Percentiles rank a stretch among this genome's conserved stretches.
phyloP scores from a whole-genome alignment of 1,140 invertebrate genomes.

The Pseudoatta argentina region DNA sequence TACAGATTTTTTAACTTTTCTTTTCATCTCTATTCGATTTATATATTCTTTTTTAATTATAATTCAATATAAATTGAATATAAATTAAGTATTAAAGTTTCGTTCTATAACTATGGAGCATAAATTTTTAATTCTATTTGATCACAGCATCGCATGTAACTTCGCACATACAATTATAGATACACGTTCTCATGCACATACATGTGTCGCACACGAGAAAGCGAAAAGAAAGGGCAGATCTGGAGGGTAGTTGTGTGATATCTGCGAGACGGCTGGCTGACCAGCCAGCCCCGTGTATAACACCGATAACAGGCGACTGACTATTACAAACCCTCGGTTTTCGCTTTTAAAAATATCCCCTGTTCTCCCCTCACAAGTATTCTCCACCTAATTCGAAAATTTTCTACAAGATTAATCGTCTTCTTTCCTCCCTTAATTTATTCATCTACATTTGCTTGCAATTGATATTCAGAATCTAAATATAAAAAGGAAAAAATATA shows the following conservation, averaged over 20 bases:
- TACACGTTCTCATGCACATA: not conserved
- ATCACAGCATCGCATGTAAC: not conserved
- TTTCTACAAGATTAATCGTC: not conserved
- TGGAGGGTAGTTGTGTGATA: slow-evolving; percentile 70
- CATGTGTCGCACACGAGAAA: not conserved
- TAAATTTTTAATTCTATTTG: not conserved
- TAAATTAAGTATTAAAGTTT: not conserved
- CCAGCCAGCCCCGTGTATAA: slow-evolving; percentile 71
- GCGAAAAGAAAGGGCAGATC: slow-evolving; percentile 47
- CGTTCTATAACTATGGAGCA: not conserved
- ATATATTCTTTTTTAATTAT: not conserved
- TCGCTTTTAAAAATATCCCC: slow-evolving; percentile 67
- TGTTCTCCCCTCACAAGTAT: slow-evolving; percentile 34
- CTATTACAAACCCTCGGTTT: slow-evolving; percentile 77
- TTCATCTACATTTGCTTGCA: not conserved
- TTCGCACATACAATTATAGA: not conserved
- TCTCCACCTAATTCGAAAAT: slow-evolving; percentile 20
- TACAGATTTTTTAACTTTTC: not conserved
- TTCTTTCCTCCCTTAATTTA: not conserved
- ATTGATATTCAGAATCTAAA: not conserved
- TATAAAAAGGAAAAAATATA: not conserved
- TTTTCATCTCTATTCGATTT: not conserved
- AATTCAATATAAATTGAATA: not conserved
- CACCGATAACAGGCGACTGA: slow-evolving; percentile 74
- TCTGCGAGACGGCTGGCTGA: slow-evolving; percentile 69